Percentiles rank a stretch among this genome's conserved stretches.
These are phyloP conservation scores for Hirtodrosophila cameraria DNA, from an alignment of 2,888 invertebrate genomes.

Conservation along the genomic window DNA sequence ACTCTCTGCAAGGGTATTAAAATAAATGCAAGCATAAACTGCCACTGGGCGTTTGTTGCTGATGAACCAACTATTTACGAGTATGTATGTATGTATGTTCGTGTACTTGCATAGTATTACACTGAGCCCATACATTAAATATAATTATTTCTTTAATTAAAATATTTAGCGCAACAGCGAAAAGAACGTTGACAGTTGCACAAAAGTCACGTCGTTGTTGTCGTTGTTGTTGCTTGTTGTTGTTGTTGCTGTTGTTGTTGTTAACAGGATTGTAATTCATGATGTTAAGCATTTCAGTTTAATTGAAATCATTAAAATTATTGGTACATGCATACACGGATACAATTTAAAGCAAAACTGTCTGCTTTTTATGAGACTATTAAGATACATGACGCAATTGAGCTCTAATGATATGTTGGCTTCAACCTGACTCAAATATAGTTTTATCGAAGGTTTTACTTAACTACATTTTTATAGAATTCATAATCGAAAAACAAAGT, in stretches of 20 bases:
- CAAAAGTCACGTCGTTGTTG: constrained; percentile 56
- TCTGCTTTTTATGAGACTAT: constrained; percentile 1
- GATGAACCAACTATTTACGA: too few relatives aligned
- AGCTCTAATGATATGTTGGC: not conserved
- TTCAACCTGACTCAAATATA: too few relatives aligned
- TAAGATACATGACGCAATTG: constrained; percentile 3
- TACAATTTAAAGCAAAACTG: constrained; percentile 26
- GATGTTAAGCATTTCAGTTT: constrained; percentile 51
- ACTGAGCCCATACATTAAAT: constrained; percentile 58
- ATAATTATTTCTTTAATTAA: constrained; percentile 78
- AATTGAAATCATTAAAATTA: constrained; percentile 73
- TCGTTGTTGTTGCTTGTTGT: too few relatives aligned
- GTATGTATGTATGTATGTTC: too few relatives aligned
- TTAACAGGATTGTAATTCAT: constrained; percentile 51
- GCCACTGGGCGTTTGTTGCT: not conserved
- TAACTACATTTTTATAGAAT: too few relatives aligned
- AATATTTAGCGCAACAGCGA: constrained; percentile 63
- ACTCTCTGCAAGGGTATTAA: not conserved
- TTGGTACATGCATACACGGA: constrained; percentile 15
- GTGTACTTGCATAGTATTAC: constrained; percentile 24
- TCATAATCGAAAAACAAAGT: too few relatives aligned
- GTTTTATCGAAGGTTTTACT: too few relatives aligned
- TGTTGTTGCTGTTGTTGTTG: constrained; percentile 41
- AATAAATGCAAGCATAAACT: not conserved
- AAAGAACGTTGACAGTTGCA: constrained; percentile 53